Base-by-base conservation (phyloP, 2,797 vertebrate species). In the Silurus aristotelis region DNA sequence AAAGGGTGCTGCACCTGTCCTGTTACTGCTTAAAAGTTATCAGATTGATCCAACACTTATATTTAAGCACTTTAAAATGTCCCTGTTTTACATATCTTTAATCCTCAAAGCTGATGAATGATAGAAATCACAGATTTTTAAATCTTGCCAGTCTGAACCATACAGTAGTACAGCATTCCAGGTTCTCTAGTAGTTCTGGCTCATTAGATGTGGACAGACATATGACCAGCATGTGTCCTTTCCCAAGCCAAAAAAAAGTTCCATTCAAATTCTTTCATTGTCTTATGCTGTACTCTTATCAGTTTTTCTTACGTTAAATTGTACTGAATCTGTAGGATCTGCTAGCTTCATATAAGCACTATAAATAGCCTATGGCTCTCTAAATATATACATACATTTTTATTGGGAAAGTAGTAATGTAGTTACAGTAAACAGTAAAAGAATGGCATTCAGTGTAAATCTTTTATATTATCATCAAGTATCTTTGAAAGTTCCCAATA, bases 191-290 rank as follows among this genome's bases (percentile, higher is more conserved):
- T 43, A 87, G 77, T 68, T 87, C 58, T 87, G 85, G 66, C 61
- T 89, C 86, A 89, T 89, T 90, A 66, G 67, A 61, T 38, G 19
- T 67, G 31, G 66, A 88, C 22, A 79, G 61, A 61, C 85, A 83
- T 82, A 31, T 84, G 22, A 67, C 27, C 31, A 78, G 31, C 61
- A 89, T 72, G 85, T 63, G 27, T 87, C 73, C 31, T 75, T 48
- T 25, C 46, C 46, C 76, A 61, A 82, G 84, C 52, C 63, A 86
- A 55, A 77, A 77, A 78, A 5, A 1, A n/a, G 22, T 68, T 87
- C 61, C 38, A n/a, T 82, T 87, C 66, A 78, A 78, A 58, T 66
- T 73, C 67, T 61, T 43, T n/a, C 25, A 71, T 48, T 82, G 80
- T 66, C 72, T 46, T 31, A 66, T 46, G 61, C 80, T 60, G 58